Evolutionary conservation across 1,140 invertebrate genomes (phyloP), one percentile per base, ranked within the genome.

Genomic region (Nylanderia fulva): DNA sequence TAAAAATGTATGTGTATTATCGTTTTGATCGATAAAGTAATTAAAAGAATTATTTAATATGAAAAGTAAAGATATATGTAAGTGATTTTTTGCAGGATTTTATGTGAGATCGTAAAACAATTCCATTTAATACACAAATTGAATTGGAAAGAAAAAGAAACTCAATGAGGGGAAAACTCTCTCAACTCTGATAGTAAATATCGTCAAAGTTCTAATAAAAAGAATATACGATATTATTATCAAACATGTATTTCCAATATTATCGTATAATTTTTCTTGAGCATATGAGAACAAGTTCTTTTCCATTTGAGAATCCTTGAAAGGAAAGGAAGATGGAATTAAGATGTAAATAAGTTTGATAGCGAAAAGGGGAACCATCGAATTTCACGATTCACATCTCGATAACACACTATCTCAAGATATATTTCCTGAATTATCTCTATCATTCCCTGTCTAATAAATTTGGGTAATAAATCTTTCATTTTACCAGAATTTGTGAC

Each of bases 371-470:
- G n/a, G 15, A 15, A 36, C 9, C 24, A 56, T 56, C 21, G 7
- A 69, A 80, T 68, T 56, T 69, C 33, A 15, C 48, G 24, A 5
- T 48, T 33, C 36, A 18, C 1, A 71, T 69, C 33, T 69, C 64
- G 8, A 68, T 39, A 54, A 66, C 36, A 33, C 29, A 79, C 54
- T 79, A 45, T 68, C 45, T 9, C 33, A 11, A 58, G 36, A 8
- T 69, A 71, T 36, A 69, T 71, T 71, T 80, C 52, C 18, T 24
- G n/a, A 71, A 80, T 69, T 71, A 80, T 58, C 21, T 52, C 18
- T 42, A 42, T 58, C 48, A 52, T 18, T 64, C 42, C 66, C 42
- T 33, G 60, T 63, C 27, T 48, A 52, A 77, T 15, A 6, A 75
- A 21, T 45, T 48, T 4, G 33, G n/a, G n/a, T 77, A 52, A 77